Conservation (phyloP, 1,140 invertebrate genomes). For the Zaprionus kolodkinae region DNA sequence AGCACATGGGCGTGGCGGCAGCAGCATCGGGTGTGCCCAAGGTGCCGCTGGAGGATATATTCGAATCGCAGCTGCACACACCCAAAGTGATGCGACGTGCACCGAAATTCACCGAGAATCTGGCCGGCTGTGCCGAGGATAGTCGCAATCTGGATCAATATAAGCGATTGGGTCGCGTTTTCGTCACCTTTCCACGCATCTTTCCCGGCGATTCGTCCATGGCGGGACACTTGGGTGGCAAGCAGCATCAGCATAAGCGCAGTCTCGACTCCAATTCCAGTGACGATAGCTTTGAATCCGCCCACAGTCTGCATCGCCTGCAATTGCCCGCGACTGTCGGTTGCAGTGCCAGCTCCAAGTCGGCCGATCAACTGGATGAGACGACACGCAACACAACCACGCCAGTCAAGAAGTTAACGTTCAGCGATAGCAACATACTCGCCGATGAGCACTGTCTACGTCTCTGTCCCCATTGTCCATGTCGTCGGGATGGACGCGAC, state of each 20-base stretch:
- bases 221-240: not conserved
- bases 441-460: constrained; percentile 65
- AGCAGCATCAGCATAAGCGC: constrained; percentile 22
- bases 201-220: constrained; percentile 39
- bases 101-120: constrained; percentile 88
- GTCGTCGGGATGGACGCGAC: constrained; percentile 47
- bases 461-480: constrained; percentile 69
- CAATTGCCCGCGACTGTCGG: constrained; percentile 43
- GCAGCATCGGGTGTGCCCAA: constrained; percentile 30
- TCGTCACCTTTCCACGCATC: constrained; percentile 78
- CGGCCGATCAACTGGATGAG: constrained; percentile 76
- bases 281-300: constrained; percentile 81
- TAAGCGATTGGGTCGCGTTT: constrained; percentile 80
- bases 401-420: constrained; percentile 70
- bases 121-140: constrained; percentile 88
- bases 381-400: constrained; percentile 8
- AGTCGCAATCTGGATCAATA: constrained; percentile 77
- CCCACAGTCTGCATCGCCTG: constrained; percentile 67
- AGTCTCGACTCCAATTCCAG: constrained; percentile 73
- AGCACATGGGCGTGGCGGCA: constrained; percentile 63
- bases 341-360: constrained; percentile 70
- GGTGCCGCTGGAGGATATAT: constrained; percentile 70
- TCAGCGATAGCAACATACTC: constrained; percentile 81
- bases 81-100: constrained; percentile 87
- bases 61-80: constrained; percentile 84